Evolutionary conservation across 2,888 invertebrate species (phyloP).

Genomic region (Pharmacophagus antenor): DNA sequence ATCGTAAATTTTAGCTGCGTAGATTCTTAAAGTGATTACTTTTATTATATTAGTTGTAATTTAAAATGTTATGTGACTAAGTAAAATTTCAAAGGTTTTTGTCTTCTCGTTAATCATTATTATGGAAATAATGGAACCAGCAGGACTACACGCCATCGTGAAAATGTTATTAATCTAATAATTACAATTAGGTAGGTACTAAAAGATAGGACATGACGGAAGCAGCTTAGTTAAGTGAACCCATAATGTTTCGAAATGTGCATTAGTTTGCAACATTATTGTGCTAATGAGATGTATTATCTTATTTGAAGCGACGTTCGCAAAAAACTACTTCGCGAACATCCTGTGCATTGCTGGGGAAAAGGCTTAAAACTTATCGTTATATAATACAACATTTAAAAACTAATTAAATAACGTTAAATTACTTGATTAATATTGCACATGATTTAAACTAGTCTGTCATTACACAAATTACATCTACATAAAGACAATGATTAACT

Average conservation of each 20-base stretch:
- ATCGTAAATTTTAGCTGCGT: neutral
- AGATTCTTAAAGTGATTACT: neutral
- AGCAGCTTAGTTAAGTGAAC: neutral
- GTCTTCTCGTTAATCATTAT: no score
- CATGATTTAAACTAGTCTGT: neutral
- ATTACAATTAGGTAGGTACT: neutral
- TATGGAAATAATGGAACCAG: no score
- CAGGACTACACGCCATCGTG: no score
- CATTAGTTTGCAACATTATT: neutral
- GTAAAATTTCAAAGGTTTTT: no score
- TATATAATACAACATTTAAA: neutral
- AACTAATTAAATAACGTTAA: neutral
- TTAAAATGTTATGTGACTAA: no score
- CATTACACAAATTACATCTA: neutral
- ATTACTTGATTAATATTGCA: neutral
- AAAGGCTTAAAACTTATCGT: no score
- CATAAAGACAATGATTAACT: constrained; percentile 56
- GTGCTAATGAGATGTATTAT: neutral
- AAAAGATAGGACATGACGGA: neutral
- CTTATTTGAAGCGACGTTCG: neutral
- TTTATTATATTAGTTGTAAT: neutral
- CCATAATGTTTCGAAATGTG: neutral
- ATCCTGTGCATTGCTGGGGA: no score
- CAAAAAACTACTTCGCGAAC: neutral
- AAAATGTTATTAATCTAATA: no score